Conservation (phyloP, 2,888 invertebrate genomes). For the Epirrhoe alternata region DNA sequence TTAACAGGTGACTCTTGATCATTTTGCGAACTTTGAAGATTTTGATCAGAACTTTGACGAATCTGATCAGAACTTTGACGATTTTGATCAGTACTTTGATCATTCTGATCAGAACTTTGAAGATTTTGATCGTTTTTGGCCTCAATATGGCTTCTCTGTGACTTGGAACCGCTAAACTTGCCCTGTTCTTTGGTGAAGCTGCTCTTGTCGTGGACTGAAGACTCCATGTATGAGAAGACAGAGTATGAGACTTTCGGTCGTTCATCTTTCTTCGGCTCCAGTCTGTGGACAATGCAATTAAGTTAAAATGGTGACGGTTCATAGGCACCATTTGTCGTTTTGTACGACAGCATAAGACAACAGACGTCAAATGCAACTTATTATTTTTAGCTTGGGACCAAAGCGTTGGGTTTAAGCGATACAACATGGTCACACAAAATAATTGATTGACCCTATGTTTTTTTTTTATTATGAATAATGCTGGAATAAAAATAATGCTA, state of each 20-base stretch:
- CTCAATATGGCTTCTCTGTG: constrained; percentile 46
- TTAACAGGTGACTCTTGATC: constrained; percentile 11
- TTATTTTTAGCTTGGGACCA: too few species aligned
- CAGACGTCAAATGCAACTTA: too few species aligned
- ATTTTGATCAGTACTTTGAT: not conserved
- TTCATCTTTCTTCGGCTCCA: constrained; percentile 68
- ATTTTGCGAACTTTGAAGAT: not conserved
- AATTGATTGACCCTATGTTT: too few species aligned
- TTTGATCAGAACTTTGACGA: constrained; percentile 8
- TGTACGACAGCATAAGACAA: too few species aligned
- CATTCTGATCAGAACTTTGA: constrained; percentile 1
- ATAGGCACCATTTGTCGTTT: too few species aligned
- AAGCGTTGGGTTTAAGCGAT: too few species aligned
- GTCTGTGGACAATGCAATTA: constrained; percentile 61
- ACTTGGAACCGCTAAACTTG: constrained; percentile 76
- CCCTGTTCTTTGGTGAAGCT: constrained; percentile 81
- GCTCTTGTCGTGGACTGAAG: constrained; percentile 83
- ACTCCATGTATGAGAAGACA: constrained; percentile 91
- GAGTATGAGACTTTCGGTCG: constrained; percentile 89
- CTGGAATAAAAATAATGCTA: too few species aligned
- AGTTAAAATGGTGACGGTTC: too few species aligned
- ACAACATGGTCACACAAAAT: too few species aligned
- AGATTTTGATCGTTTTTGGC: constrained; percentile 10
- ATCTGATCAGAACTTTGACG: constrained; percentile 6
- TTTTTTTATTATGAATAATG: too few species aligned